A percentile compares a stretch with the other conserved stretches of the same genome.
Evolutionary conservation across 2,797 vertebrate species (phyloP).

Genomic region (Bucorvus abyssinicus): DNA sequence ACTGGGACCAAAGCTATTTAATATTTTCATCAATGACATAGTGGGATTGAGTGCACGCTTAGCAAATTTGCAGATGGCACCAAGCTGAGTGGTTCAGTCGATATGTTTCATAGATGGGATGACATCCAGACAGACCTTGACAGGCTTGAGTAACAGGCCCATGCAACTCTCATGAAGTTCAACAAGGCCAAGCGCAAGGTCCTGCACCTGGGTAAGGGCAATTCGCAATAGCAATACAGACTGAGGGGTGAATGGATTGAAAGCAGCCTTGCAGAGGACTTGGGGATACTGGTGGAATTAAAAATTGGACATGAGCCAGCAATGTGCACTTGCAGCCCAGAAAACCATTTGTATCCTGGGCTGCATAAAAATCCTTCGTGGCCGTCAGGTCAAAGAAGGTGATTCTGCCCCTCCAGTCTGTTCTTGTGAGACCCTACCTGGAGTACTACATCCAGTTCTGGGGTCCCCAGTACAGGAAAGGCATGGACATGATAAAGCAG

Average conservation of each 20-base stretch:
- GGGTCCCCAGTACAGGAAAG: too few species aligned
- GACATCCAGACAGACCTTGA: not conserved
- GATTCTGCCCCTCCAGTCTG: not conserved
- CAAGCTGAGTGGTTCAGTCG: not conserved
- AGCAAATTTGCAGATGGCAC: not conserved
- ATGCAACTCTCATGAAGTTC: accelerated
- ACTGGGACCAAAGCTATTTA: not conserved
- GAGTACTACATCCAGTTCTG: not conserved
- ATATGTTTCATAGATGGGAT: not conserved
- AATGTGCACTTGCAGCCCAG: not conserved
- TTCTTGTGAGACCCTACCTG: not conserved
- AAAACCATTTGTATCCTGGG: not conserved
- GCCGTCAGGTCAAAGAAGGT: not conserved
- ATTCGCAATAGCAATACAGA: not conserved
- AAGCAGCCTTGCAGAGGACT: not conserved
- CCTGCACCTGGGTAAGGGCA: not conserved
- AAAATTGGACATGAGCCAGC: not conserved
- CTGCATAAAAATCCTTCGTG: too few species aligned
- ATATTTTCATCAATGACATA: not conserved
- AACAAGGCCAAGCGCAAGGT: not conserved
- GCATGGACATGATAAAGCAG: too few species aligned
- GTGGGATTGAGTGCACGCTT: not conserved
- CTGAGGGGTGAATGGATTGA: not conserved
- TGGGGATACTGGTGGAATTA: not conserved
- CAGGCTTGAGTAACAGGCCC: accelerated